phyloP scores from a whole-genome alignment of 2,113 vertebrate genomes.

The Triplophysa dalaica region DNA sequence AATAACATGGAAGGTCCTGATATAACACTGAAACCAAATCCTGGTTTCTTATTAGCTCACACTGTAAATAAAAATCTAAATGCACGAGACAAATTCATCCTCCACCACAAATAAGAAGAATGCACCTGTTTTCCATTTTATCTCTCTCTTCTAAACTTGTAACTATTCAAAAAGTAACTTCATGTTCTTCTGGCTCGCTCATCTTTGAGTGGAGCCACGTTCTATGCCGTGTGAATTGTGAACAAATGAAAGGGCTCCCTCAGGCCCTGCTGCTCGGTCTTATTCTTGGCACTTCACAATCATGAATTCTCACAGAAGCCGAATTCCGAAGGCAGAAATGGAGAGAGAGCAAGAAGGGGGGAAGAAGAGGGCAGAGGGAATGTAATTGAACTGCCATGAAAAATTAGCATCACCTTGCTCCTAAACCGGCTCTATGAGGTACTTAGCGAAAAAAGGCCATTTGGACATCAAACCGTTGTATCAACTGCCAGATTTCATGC shows the following conservation, averaged over 20 bases:
- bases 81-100: neutral
- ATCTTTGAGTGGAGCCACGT: slow-evolving; percentile 38
- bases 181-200: neutral
- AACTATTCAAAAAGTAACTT: slow-evolving; percentile 6
- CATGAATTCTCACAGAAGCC: slow-evolving; percentile 38
- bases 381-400: slow-evolving; percentile 76
- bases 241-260: slow-evolving; percentile 31
- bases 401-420: slow-evolving; percentile 70
- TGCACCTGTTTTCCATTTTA: slow-evolving; percentile 20
- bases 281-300: slow-evolving; percentile 35
- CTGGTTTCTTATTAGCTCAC: neutral
- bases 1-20: neutral
- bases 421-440: slow-evolving; percentile 66
- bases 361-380: slow-evolving; percentile 61
- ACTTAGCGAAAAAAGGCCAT: slow-evolving; percentile 61
- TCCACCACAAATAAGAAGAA: neutral
- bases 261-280: slow-evolving; percentile 22
- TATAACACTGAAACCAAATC: neutral
- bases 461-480: slow-evolving; percentile 62
- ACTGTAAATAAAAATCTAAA: neutral
- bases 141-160: neutral
- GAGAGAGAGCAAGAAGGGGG: slow-evolving; percentile 59
- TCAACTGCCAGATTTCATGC: slow-evolving; percentile 65
- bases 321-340: slow-evolving; percentile 31
- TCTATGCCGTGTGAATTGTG: slow-evolving; percentile 33